Evolutionary conservation across 1,140 invertebrate species (phyloP), one percentile per base, ranked within the genome.

Genomic region (Tribolium castaneum): DNA sequence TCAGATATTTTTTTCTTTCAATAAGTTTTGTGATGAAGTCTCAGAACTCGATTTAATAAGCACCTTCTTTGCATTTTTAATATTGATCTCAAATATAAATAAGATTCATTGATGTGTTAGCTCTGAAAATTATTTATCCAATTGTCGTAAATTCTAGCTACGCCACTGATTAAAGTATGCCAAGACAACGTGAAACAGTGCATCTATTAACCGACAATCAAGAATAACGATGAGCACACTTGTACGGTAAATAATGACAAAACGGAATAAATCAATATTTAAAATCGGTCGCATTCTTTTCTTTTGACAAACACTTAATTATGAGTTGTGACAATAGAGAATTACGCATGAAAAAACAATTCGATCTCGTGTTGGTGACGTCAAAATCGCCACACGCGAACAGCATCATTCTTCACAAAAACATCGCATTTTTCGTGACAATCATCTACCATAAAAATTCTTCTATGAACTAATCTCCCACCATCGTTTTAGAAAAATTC

Each of bases 401-500:
- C 14, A 5, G 52, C 52, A 56, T 56, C 16, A 14, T 56, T 56
- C 52, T 16, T 56, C 3, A 16, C 5, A 50, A n/a, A 19, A 59
- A 22, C 7, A 22, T 3, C 19, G 54, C 54, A 25, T 59, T 30
- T 19, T 30, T 59, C 54, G 54, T 59, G 54, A 59, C 54, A 59
- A 25, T 30, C 54, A 30, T 59, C 19, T 22, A 9, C 54, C 30
- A 35, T 66, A 34, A 35, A 66, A 66, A 66, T 66, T 66, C 30
- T 14, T 12, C 56, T 30, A 13, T 9, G 3, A 30, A 62, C 9
- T 16, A 19, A 59, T 66, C 59, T 66, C 59, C 59, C 59, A 34
- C 25, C 59, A 35, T 66, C 59, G 6, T 12, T 59, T 59, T 9
- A 19, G 30, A 35, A 34, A 66, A 66, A 66, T 66, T 34, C 59